Evolutionary conservation across 2,888 invertebrate species (phyloP), one percentile per base, ranked within the genome.

Genomic region (Tyria jacobaeae): DNA sequence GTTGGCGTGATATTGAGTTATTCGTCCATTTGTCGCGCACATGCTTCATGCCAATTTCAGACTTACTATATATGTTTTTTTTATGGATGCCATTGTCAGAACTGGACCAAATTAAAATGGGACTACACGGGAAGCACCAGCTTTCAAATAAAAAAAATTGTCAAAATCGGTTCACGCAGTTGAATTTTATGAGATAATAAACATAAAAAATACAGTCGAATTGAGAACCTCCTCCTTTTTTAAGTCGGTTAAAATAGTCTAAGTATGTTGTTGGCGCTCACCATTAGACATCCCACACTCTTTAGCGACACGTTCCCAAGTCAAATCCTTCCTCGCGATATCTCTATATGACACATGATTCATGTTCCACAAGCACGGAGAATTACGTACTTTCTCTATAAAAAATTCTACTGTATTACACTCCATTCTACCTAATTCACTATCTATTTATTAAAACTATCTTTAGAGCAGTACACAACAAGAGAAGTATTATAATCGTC

Each of bases 291-390:
- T 35, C 5, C 50, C 53, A 27, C 64, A 64, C n/a, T 60, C 44
- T 53, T 57, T 64, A 10, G 60, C 60, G 1, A 64, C 34, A 5
- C 44, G 57, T 48, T 57, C 57, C 64, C 64, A 64, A 2, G 37
- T 15, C 10, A 25, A 2, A 17, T 64, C 58, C 48, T 64, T 66
- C n/a, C 24, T 54, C 2, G 7, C 21, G 1, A 35, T 12, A 55
- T 69, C 64, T 51, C 63, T 54, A 39, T 66, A 69, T 14, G 54
- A 24, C 21, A 66, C 49, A 24, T 60, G 53, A 21, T 54, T 51
- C 14, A 25, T 31, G 44, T 69, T 61, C 69, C 69, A 66, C 44
- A 69, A 61, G 64, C 50, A 68, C 50, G 57, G 62, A 54, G 2
- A 53, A 48, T 37, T 62, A 44, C 27, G 64, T 14, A 60, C 60